phyloP scores from a whole-genome alignment of 2,888 invertebrate genomes.

The Vanessa cardui region DNA sequence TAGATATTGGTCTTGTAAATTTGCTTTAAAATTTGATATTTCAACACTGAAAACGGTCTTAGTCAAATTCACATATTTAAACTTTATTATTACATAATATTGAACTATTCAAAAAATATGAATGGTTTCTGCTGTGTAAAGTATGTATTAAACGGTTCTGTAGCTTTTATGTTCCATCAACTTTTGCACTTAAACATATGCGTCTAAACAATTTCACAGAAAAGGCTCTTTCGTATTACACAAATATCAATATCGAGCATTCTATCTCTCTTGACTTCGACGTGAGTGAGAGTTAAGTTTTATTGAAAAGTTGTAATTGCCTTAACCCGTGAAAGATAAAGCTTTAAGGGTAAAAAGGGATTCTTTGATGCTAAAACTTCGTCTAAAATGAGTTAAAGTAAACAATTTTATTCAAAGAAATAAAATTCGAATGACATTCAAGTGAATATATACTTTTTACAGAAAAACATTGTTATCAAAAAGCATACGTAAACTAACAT shows the following conservation, averaged over 20 bases:
- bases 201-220: no score
- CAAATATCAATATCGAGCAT: neutral
- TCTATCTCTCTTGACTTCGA: neutral
- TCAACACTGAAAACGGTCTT: no score
- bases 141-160: no score
- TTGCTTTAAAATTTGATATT: no score
- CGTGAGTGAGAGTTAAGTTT: neutral
- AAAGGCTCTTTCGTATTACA: neutral
- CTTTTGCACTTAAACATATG: no score
- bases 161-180: no score
- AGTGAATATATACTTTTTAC: neutral
- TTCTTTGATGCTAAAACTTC: slow-evolving; percentile 11
- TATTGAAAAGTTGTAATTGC: slow-evolving; percentile 7
- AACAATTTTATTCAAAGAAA: neutral
- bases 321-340: slow-evolving; percentile 3
- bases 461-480: slow-evolving; percentile 25
- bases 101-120: no score
- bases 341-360: neutral
- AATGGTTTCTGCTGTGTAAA: no score
- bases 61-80: no score
- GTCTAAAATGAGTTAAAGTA: neutral
- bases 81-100: no score
- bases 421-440: neutral
- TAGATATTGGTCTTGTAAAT: no score
- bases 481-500: slow-evolving; percentile 27